Base-by-base conservation (phyloP, 2,888 invertebrate genomes). In the Luffia ferchaultella region DNA sequence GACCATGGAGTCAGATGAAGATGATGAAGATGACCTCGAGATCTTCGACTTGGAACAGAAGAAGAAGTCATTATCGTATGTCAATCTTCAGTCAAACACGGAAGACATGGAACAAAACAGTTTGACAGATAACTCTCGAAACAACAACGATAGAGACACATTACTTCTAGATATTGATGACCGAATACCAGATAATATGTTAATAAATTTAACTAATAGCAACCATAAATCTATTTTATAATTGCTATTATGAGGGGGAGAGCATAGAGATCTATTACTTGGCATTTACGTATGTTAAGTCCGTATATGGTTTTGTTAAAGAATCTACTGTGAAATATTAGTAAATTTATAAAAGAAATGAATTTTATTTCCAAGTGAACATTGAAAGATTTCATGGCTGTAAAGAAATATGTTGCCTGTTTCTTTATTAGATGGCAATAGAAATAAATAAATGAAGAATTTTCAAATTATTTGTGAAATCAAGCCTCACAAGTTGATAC, bases 1-100 rank as follows among this genome's bases (percentile, higher is more conserved):
- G 1, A 83, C 83, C 0, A 76, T 82, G 74, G 83, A 84, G 46
- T 83, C 85, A 0, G 85, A 85, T 47, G 85, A 85, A 1, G 82
- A 83, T n/a, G 51, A 51, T 20, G 79, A 83, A 5, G 85, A 85
- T 47, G 84, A 85, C 51, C 58, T 84, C 19, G 85, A 85, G 56
- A 83, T 85, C 60, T 85, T 85, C 56, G 84, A 85, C 56, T 59
- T 85, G 20, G 79, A 73, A 57, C 76, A 80, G 54, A 82, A 79
- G 57, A 79, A 73, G 52, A 79, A 79, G 51, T 77, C 80, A 40
- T 56, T 80, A 1, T 82, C 83, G 0, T 82, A 82, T 53, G 79
- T 82, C 1, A 83, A 80, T 54, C 60, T 82, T 7, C 42, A 49
- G 17, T 18, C 19, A 43, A 74, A 80, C 59, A 64, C 67, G 0